phyloP scores from a whole-genome alignment of 35 echinoderm and acorn worm genomes.

The Apostichopus japonicus region DNA sequence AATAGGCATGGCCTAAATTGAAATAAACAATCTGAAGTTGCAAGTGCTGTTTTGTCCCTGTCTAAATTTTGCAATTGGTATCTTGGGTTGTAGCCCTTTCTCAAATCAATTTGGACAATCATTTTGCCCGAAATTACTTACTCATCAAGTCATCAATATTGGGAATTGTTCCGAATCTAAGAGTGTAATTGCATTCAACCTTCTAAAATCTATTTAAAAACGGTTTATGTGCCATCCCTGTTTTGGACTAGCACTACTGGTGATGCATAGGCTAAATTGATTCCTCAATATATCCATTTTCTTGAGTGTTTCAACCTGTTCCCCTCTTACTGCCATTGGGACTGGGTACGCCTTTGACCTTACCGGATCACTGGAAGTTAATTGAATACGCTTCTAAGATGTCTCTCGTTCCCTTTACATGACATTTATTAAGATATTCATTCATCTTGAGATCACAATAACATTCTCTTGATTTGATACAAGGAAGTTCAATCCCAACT shows the following conservation, averaged over 20 bases:
- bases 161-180: background rate
- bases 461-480: too few relatives aligned
- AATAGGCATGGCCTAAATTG: slow-evolving; percentile 1
- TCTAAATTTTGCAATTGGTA: background rate
- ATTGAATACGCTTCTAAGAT: slow-evolving; percentile 9
- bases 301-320: slow-evolving; percentile 37
- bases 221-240: slow-evolving; percentile 7
- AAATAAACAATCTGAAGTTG: background rate
- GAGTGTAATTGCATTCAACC: slow-evolving; percentile 42
- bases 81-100: slow-evolving; percentile 45
- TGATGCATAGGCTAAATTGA: slow-evolving; percentile 60
- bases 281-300: slow-evolving; percentile 31
- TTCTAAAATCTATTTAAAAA: slow-evolving; percentile 48
- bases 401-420: background rate
- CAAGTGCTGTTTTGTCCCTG: background rate
- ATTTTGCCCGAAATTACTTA: too few relatives aligned
- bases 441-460: too few relatives aligned
- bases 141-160: background rate
- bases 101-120: background rate
- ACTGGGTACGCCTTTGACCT: slow-evolving; percentile 60
- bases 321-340: background rate
- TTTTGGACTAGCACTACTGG: slow-evolving; percentile 53
- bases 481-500: too few relatives aligned
- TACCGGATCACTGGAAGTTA: slow-evolving; percentile 57
- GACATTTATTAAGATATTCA: too few relatives aligned